Percentiles rank a stretch among this genome's conserved stretches.
Conservation (phyloP, 2,113 vertebrate genomes). For the Caloenas nicobarica region DNA sequence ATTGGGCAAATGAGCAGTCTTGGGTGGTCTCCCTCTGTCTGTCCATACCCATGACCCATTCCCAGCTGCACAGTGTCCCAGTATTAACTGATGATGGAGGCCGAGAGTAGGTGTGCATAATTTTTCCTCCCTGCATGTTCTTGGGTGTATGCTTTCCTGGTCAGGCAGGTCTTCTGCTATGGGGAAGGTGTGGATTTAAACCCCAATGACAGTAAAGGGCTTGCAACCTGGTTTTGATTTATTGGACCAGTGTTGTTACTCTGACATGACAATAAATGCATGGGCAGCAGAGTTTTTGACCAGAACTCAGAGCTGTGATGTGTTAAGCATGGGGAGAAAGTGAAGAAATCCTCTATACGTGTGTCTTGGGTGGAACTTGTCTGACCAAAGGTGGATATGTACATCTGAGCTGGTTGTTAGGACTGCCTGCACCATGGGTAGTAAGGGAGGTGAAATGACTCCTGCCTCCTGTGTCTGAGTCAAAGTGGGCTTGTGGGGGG, state of each 20-base stretch:
- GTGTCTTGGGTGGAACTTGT: background rate
- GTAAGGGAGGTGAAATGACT: background rate
- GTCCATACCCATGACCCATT: background rate
- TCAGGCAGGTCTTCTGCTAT: background rate
- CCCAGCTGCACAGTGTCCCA: background rate
- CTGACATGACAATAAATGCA: background rate
- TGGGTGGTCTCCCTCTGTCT: background rate
- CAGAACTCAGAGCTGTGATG: background rate
- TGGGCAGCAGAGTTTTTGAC: background rate
- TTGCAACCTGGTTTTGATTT: background rate
- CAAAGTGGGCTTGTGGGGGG: background rate
- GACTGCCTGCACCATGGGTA: background rate
- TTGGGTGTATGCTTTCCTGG: background rate
- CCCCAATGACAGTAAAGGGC: background rate
- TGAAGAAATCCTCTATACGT: background rate
- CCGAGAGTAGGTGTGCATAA: background rate
- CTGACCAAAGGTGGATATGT: background rate
- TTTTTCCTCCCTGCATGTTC: background rate
- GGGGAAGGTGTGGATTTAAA: background rate
- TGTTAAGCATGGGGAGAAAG: background rate
- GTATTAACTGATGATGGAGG: background rate
- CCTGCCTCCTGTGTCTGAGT: too few species aligned
- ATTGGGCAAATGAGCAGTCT: background rate
- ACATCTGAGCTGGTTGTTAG: background rate
- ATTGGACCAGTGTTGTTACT: background rate